Base-by-base conservation (phyloP, 1,140 invertebrate species). In the Nasonia giraulti region DNA sequence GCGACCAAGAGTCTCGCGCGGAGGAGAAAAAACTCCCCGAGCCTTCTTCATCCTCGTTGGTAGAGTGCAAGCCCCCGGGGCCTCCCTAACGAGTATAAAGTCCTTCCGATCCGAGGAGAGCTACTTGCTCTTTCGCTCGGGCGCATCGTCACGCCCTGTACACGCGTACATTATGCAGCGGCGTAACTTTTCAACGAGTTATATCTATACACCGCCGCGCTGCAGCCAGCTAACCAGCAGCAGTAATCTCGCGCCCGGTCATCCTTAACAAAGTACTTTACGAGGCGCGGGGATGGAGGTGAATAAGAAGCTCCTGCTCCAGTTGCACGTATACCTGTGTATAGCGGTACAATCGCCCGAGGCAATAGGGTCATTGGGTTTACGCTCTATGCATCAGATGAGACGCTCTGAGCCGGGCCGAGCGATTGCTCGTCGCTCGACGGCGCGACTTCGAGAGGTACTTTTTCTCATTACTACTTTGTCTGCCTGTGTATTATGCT, bases 51-150 rank as follows among this genome's bases (percentile, higher is more conserved):
- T 40, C 27, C 23, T 83, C 75, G 12, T 55, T 6, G 55, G 55
- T 62, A 80, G n/a, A 81, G 33, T 82, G 78, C 82, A 80, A 87
- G 79, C 79, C 79, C 81, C 79, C 74, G 12, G 84, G 73, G 79
- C 31, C 79, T 85, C 74, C 84, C 80, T 85, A 81, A 85, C 73
- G 71, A 85, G 73, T 85, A 62, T 62, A 85, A 85, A 85, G 79
- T 85, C 79, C 73, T 85, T 77, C 69, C 74, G 78, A 82, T 85
- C 55, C 81, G 47, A 37, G 33, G 10, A 78, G 47, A 69, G 66
- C 40, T 33, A 40, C 47, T 44, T 75, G 37, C 77, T 31, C 37
- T 85, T 12, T 20, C 33, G 27, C 66, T 77, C 12, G 10, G 47
- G 37, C 74, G 4, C 23, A 23, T 31, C 68, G 68, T 5, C 23